Percentiles rank a stretch among this genome's conserved stretches.
phyloP scores from a whole-genome alignment of 2,888 invertebrate species.

The Aleiodes testaceus region DNA sequence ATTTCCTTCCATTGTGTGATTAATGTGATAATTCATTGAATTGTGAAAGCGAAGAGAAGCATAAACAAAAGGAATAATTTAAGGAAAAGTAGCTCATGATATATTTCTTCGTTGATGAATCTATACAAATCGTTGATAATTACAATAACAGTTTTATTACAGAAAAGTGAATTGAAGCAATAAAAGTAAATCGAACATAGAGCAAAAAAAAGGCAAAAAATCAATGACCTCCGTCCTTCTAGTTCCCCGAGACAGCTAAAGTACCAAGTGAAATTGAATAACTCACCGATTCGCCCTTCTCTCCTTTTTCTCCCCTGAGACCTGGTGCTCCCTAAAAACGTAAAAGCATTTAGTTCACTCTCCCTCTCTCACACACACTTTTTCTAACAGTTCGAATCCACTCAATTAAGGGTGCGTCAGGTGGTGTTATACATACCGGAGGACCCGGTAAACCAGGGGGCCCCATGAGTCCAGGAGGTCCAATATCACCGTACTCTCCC shows the following conservation, averaged over 20 bases:
- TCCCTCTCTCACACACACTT: too few species aligned
- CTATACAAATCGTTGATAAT: background rate
- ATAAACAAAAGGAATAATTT: too few species aligned
- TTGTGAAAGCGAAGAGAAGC: too few species aligned
- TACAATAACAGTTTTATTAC: background rate
- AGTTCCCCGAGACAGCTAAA: conserved; percentile 8
- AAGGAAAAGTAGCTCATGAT: too few species aligned
- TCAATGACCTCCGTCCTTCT: conserved; percentile 28
- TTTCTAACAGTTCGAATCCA: background rate
- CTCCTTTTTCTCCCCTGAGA: conserved; percentile 91
- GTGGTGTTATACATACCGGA: conserved; percentile 70
- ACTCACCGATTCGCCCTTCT: conserved; percentile 94
- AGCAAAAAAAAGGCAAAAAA: background rate
- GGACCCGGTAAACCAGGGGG: conserved; percentile 86
- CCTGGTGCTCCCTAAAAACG: conserved; percentile 84
- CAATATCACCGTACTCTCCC: conserved; percentile 93
- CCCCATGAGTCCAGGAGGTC: conserved; percentile 94
- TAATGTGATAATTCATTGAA: too few species aligned
- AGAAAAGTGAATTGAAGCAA: conserved; percentile 4
- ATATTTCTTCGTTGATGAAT: background rate
- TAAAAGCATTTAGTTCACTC: conserved; percentile 31
- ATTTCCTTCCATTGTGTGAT: too few species aligned
- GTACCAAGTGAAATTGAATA: conserved; percentile 5
- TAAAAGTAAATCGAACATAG: background rate
- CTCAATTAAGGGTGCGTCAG: conserved; percentile 13